A percentile compares a stretch with the other conserved stretches of the same genome.
These are phyloP conservation scores for Cecidostiba fungosa DNA, from an alignment of 2,888 invertebrate species.

Conservation along the genomic window DNA sequence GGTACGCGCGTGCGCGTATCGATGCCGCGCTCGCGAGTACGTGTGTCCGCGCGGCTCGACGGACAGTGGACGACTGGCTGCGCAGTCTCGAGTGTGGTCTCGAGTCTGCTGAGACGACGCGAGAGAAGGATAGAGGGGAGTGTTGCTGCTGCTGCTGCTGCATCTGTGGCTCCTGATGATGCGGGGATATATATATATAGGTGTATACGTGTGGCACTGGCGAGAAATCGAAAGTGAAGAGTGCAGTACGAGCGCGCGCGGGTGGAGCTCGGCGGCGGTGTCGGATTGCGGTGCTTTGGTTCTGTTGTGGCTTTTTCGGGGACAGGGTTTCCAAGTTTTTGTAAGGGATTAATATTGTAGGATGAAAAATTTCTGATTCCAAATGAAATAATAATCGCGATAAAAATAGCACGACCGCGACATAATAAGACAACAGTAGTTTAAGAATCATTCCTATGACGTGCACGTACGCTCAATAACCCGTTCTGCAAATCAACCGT, in stretches of 20 bases:
- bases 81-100: background rate
- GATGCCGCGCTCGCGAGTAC: background rate
- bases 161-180: background rate
- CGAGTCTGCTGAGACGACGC: background rate
- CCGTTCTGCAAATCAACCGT: slow-evolving; percentile 47
- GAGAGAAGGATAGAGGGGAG: background rate
- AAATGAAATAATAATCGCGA: too few species aligned
- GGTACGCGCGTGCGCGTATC: background rate
- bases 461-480: slow-evolving; percentile 18
- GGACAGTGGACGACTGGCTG: slow-evolving; percentile 57
- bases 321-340: background rate
- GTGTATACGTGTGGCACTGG: background rate
- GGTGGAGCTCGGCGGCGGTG: background rate
- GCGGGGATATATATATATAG: background rate
- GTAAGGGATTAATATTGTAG: background rate
- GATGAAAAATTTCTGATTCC: too few species aligned
- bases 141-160: background rate
- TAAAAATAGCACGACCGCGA: too few species aligned
- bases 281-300: background rate
- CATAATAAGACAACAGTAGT: background rate
- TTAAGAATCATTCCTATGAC: background rate
- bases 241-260: background rate
- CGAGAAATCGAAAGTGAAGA: slow-evolving; percentile 33
- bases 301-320: background rate
- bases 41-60: slow-evolving; percentile 53